Percentiles rank a stretch among this genome's conserved stretches.
Evolutionary conservation across 2,113 vertebrate genomes (phyloP).

Genomic region (Lepus americanus): DNA sequence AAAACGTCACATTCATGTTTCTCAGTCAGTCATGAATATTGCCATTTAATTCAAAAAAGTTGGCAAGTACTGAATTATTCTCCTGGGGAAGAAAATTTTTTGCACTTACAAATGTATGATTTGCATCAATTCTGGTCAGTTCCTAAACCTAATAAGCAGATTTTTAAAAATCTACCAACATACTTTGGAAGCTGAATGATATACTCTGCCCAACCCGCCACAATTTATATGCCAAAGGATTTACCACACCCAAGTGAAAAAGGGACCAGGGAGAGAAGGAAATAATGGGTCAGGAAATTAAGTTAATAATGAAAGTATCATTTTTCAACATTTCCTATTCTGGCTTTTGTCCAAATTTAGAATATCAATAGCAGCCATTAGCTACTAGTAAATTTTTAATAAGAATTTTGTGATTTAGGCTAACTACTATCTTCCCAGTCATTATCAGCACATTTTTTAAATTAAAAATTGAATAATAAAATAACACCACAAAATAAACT

Average conservation of each 20-base stretch:
- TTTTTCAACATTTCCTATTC: constrained; percentile 48
- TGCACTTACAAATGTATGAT: neutral
- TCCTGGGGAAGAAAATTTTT: constrained; percentile 18
- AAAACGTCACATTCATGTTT: constrained; percentile 45
- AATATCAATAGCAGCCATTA: neutral
- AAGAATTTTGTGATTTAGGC: constrained; percentile 41
- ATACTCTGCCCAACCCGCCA: neutral
- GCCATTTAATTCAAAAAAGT: neutral
- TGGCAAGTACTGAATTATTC: neutral
- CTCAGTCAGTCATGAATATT: constrained; percentile 16
- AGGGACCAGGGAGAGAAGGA: neutral
- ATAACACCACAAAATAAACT: constrained; percentile 53
- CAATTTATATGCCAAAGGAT: constrained; percentile 23
- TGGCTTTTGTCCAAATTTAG: constrained; percentile 44
- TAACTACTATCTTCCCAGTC: constrained; percentile 4
- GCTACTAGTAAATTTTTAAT: constrained; percentile 42
- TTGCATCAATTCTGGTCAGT: constrained; percentile 27
- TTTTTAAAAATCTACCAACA: neutral
- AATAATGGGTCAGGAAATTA: constrained; percentile 53
- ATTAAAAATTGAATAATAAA: neutral
- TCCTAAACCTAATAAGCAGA: neutral
- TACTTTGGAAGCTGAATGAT: constrained; percentile 26
- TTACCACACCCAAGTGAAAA: constrained; percentile 25
- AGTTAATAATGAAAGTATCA: constrained; percentile 48
- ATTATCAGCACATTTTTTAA: constrained; percentile 28